A percentile compares a stretch with the other conserved stretches of the same genome.
These are phyloP conservation scores for Eupithecia subumbrata DNA, from an alignment of 2,888 invertebrate species.

Conservation along the genomic window DNA sequence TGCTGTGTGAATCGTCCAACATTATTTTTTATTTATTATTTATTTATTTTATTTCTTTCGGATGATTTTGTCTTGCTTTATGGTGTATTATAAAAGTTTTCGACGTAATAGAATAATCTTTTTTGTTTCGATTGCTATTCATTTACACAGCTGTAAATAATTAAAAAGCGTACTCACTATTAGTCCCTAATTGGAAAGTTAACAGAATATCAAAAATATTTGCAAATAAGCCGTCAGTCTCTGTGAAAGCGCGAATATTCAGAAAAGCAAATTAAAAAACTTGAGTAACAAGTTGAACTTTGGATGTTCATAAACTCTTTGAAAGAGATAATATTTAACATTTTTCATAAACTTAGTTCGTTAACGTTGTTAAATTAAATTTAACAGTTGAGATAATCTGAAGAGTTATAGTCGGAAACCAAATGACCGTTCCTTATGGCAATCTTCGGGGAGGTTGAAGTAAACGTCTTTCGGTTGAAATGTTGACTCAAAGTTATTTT, in stretches of 20 bases:
- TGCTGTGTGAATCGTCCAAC: too few species aligned
- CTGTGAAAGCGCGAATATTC: neutral
- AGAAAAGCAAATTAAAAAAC: neutral
- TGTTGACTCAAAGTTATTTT: neutral
- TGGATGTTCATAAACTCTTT: slow-evolving; percentile 3
- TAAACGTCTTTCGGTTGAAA: neutral
- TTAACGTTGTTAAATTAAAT: neutral
- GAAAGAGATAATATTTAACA: neutral
- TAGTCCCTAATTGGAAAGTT: too few species aligned
- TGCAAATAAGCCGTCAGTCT: neutral
- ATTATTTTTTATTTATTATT: too few species aligned
- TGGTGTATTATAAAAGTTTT: neutral
- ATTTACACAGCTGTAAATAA: neutral
- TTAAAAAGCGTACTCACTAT: too few species aligned
- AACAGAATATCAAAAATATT: neutral
- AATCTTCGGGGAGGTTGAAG: neutral
- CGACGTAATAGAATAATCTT: neutral
- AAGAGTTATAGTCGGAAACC: neutral
- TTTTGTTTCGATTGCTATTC: neutral
- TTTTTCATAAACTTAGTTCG: slow-evolving; percentile 7
- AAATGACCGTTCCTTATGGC: neutral
- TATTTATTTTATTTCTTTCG: too few species aligned
- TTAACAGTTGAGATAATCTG: neutral
- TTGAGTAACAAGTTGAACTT: slow-evolving; percentile 2
- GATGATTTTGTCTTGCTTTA: neutral